Percentiles rank a stretch among this genome's conserved stretches.
Conservation (phyloP, 2,797 vertebrate species). For the Leptodactylus fallax region DNA sequence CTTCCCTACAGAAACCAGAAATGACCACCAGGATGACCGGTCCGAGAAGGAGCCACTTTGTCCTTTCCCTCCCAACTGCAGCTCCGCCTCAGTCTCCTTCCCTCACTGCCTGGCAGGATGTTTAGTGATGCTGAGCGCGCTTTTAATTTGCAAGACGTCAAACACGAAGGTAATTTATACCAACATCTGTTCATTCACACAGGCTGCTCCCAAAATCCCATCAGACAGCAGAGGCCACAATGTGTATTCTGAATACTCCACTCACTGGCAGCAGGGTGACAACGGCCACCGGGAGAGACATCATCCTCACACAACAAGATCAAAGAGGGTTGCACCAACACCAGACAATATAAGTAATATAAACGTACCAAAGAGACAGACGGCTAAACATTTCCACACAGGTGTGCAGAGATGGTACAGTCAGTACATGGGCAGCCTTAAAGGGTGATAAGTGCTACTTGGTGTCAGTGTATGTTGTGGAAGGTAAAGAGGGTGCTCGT, state of each 20-base stretch:
- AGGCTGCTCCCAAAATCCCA: conserved; percentile 82
- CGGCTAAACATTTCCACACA: background rate
- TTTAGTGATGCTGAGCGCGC: conserved; percentile 90
- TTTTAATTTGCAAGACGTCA: conserved; percentile 93
- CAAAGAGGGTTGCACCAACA: no score
- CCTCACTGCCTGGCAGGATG: conserved; percentile 75
- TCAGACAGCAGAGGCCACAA: conserved; percentile 78
- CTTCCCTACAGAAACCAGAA: no score
- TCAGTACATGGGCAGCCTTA: no score
- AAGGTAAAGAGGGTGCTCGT: background rate
- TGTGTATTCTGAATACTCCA: conserved; percentile 71
- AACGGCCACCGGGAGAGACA: background rate
- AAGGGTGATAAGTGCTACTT: background rate
- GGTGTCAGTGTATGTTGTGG: background rate
- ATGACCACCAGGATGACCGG: no score
- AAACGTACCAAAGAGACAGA: background rate
- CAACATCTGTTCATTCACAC: conserved; percentile 93
- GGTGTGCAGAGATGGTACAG: no score
- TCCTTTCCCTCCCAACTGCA: background rate
- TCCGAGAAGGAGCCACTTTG: background rate
- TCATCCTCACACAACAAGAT: background rate
- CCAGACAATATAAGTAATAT: no score
- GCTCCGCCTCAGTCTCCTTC: conserved; percentile 69
- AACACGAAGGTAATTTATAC: conserved; percentile 91
- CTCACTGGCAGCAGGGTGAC: background rate